Evolutionary conservation across 2,113 vertebrate species (phyloP), one percentile per base, ranked within the genome.

Genomic region (Catharus fuscescens): DNA sequence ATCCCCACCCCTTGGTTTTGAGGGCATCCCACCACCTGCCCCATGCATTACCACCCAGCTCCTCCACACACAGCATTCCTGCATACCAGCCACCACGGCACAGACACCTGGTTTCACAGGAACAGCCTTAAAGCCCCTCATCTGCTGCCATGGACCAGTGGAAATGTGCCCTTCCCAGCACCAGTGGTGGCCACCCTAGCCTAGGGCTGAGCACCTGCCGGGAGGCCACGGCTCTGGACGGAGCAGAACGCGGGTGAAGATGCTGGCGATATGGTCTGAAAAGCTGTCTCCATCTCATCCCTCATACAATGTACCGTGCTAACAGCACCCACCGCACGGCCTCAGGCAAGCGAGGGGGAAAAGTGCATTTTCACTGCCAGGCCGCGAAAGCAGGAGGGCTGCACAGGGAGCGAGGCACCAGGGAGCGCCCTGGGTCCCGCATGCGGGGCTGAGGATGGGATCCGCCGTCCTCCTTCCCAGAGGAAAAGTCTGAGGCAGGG

Each of bases 1-100:
- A 44, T 15, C 32, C n/a, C 5, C 32, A 45, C 0, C 3, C 29
- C 23, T 40, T 2, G 15, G 38, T 14, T 17, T 34, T 2, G 5
- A 62, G 16, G 9, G 18, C 28, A 61, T 21, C 38, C 17, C 5
- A 2, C 12, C 4, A 6, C 48, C 40, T 38, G 10, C 32, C 38
- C 38, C 54, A 34, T 24, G 19, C 25, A n/a, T 12, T 20, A 16
- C 20, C 47, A 34, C 7, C 36, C 74, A 29, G 10, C 10, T 69
- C 18, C 44, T 34, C 25, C 4, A 1, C 44, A 6, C 59, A 3
- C 32, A 9, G 34, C 1, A 0, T 0, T 40, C 40, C 48, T 2
- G 0, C 54, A n/a, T 34, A 1, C 17, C 0, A 0, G 14, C 31
- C 38, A 44, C 28, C 18, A 16, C 10, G 18, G 16, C 24, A 19